Evolutionary conservation across 2,113 vertebrate genomes (phyloP), one percentile per base, ranked within the genome.

Genomic region (Chaenogobius annularis): DNA sequence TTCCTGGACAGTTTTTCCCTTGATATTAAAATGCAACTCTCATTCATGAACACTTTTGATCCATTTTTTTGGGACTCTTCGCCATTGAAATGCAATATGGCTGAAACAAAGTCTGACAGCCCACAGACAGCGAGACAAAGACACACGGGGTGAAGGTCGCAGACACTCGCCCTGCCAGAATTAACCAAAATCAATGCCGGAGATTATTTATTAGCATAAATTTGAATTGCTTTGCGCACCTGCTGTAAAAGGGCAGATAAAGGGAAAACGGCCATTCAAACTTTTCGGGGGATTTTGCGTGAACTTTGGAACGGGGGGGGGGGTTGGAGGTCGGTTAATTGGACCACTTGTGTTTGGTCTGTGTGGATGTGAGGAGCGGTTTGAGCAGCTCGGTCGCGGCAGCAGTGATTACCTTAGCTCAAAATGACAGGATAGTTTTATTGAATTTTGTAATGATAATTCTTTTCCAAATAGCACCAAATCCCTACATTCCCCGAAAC

Each of bases 201-300:
- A 72, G 69, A 55, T 72, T 55, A 48, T 48, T 55, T 54, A 69
- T 72, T 74, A 72, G 78, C 46, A 75, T 74, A 67, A 66, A 69
- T 37, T 62, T 72, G 31, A 72, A 50, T 68, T n/a, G 47, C 10
- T 74, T 46, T 31, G 23, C 23, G 61, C 13, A 55, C 46, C 3
- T 31, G 3, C 40, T 44, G 20, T 22, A 48, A 11, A 31, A 63
- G 13, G 31, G 17, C 6, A 14, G 20, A 55, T 20, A 26, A 66
- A 31, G 26, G 23, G 31, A 19, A 63, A 52, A 13, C 9, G 62
- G 14, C 40, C 12, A 14, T 15, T 46, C 64, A 66, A 66, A 66
- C 17, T 63, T 63, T 40, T 63, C 58, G 6, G 15, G 10, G 61
- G 17, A 40, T 63, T 63, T 43, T 10, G 31, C 10, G 9, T 10